Evolutionary conservation across 1,140 invertebrate genomes (phyloP).

Genomic region (Pogonomyrmex californicus): DNA sequence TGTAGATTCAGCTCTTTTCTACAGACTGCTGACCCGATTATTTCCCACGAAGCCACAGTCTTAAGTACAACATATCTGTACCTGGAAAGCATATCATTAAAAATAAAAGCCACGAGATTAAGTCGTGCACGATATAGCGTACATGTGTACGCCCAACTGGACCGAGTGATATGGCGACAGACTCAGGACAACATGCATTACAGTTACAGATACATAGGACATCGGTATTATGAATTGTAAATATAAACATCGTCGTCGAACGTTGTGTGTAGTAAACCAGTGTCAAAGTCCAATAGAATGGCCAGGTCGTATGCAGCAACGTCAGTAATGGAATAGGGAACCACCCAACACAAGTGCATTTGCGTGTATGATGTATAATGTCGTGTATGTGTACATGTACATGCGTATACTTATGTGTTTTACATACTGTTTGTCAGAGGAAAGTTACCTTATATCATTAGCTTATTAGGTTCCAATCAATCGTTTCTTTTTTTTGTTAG

Average conservation of each 20-base stretch:
- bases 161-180: constrained; percentile 59
- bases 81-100: constrained; percentile 76
- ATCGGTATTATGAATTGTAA: constrained; percentile 74
- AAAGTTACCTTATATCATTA: constrained; percentile 78
- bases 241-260: constrained; percentile 78
- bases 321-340: constrained; percentile 82
- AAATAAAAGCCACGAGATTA: constrained; percentile 63
- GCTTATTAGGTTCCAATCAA: constrained; percentile 65
- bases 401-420: constrained; percentile 51
- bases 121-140: not conserved
- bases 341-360: constrained; percentile 74
- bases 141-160: constrained; percentile 24
- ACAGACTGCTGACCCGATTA: constrained; percentile 64
- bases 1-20: not conserved
- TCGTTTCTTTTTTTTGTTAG: constrained; percentile 47
- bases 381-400: constrained; percentile 1
- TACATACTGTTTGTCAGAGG: constrained; percentile 79
- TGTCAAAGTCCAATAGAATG: constrained; percentile 82
- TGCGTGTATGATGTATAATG: constrained; percentile 23
- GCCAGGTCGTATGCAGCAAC: constrained; percentile 82
- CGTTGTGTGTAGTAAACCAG: constrained; percentile 79
- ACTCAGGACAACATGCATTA: constrained; percentile 74
- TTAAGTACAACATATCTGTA: constrained; percentile 83
- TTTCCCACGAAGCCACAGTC: constrained; percentile 80
- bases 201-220: constrained; percentile 81